Evolutionary conservation across 30 jellyfish, hydroid and myxozoan genomes (phyloP), one percentile per base, ranked within the genome.

Genomic region (Cassiopea andromeda): DNA sequence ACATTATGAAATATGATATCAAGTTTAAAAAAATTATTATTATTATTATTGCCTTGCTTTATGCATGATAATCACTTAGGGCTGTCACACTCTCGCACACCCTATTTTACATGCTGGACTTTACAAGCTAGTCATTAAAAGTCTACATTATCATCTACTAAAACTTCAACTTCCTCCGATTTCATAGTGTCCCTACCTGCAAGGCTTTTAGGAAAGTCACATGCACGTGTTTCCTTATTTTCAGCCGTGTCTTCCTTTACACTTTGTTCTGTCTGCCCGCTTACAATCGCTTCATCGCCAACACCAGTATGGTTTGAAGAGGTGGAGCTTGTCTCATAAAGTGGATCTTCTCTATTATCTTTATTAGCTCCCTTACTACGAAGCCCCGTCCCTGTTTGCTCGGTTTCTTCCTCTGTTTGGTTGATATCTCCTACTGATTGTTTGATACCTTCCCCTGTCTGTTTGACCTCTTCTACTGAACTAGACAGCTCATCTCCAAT

Each of bases 401-500:
- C 13, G 38, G 27, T 14, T 75, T 6, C 69, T 46, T 15, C 7
- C 69, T 43, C 69, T 2, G 18, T 14, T 72, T 8, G n/a, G n/a
- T 72, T 50, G 8, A 50, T 50, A 2, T n/a, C n/a, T n/a, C n/a
- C n/a, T n/a, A n/a, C n/a, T n/a, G n/a, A n/a, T n/a, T n/a, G n/a
- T n/a, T n/a, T n/a, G n/a, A n/a, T n/a, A n/a, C n/a, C 68, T 57
- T 13, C 68, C 7, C 68, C 68, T 57, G 12, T 57, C 13, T 13
- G 68, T 57, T 57, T 13, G 68, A 57, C 7, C 68, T 57, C 68
- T 5, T 57, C 68, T 5, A 13, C 16, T 48, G 90, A 82, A 13
- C 82, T 82, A 7, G 90, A 50, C 71, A 82, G 49, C 14, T 73
- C 90, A 4, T 82, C 90, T 9, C 90, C 90, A n/a, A 82, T 73